Evolutionary conservation across 2,888 invertebrate genomes (phyloP), one percentile per base, ranked within the genome.

Genomic region (Trichacis sp.): DNA sequence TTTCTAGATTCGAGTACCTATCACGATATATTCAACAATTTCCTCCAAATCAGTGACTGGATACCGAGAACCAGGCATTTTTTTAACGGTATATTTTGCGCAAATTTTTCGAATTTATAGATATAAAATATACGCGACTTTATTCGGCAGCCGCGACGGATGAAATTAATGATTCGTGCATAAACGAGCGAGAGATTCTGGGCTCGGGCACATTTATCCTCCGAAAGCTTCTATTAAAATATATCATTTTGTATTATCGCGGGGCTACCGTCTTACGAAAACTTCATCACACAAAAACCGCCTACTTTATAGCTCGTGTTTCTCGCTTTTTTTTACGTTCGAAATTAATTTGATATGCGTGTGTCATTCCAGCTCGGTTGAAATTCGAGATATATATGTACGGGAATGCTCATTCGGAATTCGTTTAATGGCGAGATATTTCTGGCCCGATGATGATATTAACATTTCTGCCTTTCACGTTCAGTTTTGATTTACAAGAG

Each of bases 211-310:
- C 46, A 36, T 46, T 19, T 53, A 53, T 45, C 53, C 33, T 53
- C 20, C 9, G 12, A 19, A 52, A 52, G 29, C 40, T 50, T 19
- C 29, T 43, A 42, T 30, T 45, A 46, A 53, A 53, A 33, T 47
- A 54, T 24, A 38, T 47, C 54, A 20, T 20, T 54, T 54, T 54
- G 36, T 38, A 54, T 54, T 47, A 54, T 54, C 36, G 8, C 47
- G n/a, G 38, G 8, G 54, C 54, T 54, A 54, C 54, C 54, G 54
- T 54, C 54, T 54, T 54, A 54, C 54, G 54, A 54, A 54, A 54
- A 54, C 29, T 46, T 54, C 54, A 38, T 54, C 54, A 46, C 54
- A 54, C 47, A 54, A 54, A 54, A 54, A 20, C 46, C 47, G 36
- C 54, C 45, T 45, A 43, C 36, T 54, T 54, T 54, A 54, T 47